Conservation (phyloP, 1,140 invertebrate genomes). For the Aphis craccivora region DNA sequence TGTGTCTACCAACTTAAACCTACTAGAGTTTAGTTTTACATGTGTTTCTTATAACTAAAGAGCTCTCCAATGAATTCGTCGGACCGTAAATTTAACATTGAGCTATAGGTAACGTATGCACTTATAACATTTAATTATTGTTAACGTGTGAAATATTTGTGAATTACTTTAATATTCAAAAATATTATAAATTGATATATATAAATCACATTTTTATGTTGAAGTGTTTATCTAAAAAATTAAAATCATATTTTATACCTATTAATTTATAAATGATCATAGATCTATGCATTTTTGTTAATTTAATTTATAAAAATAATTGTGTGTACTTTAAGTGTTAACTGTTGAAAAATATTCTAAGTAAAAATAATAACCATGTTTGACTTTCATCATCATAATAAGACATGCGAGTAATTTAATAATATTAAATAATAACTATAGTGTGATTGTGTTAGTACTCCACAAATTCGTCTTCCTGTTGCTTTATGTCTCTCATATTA, state of each 20-base stretch:
- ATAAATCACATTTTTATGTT: background rate
- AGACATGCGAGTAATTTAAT: background rate
- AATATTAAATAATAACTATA: background rate
- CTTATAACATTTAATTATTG: background rate
- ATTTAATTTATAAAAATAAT: background rate
- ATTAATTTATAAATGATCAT: background rate
- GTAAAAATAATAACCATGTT: background rate
- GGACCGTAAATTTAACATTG: background rate
- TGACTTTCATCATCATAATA: background rate
- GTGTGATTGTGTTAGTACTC: background rate
- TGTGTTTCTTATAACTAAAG: slow-evolving; percentile 38
- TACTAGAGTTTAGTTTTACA: slow-evolving; percentile 32
- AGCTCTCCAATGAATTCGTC: slow-evolving; percentile 27
- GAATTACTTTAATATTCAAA: background rate
- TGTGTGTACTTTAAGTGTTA: background rate
- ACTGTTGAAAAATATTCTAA: background rate
- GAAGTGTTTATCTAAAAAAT: background rate
- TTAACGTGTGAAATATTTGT: background rate
- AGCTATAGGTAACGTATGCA: slow-evolving; percentile 37
- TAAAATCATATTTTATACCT: background rate
- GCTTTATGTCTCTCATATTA: background rate
- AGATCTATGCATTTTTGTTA: background rate
- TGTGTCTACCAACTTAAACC: slow-evolving; percentile 46
- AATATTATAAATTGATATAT: background rate
- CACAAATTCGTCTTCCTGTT: background rate